These are phyloP conservation scores for Coptodon rendalli DNA, from an alignment of 2,113 vertebrate species.

Conservation along the genomic window DNA sequence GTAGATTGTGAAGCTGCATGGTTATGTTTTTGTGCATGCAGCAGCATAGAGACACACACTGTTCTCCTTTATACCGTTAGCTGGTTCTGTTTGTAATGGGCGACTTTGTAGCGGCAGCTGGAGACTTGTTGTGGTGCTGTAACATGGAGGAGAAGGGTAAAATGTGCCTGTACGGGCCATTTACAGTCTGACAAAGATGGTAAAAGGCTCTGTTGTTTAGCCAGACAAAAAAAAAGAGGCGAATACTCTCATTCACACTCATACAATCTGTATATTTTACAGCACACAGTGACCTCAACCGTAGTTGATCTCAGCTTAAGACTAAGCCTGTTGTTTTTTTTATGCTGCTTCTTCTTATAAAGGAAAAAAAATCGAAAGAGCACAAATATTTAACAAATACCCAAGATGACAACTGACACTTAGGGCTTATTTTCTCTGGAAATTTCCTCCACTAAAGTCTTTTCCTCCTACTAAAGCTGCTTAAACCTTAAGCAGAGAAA, in stretches of 20 bases:
- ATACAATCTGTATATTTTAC: conserved; percentile 46
- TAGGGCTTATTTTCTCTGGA: conserved; percentile 15
- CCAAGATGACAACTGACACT: conserved; percentile 7
- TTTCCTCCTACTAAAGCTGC: conserved; percentile 34
- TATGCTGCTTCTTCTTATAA: conserved; percentile 41
- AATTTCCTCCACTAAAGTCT: not conserved
- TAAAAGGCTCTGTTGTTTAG: not conserved
- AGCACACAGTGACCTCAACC: conserved; percentile 61
- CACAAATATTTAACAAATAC: conserved; percentile 49
- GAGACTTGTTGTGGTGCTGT: conserved; percentile 54
- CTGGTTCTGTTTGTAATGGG: conserved; percentile 18
- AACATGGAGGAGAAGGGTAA: not conserved
- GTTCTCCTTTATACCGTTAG: conserved; percentile 39
- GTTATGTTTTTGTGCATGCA: conserved; percentile 43
- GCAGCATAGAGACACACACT: conserved; percentile 46
- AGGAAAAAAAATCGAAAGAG: conserved; percentile 2
- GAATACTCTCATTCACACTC: conserved; percentile 8
- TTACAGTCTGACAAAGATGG: not conserved
- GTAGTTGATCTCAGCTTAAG: conserved; percentile 47
- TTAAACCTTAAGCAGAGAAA: conserved; percentile 25
- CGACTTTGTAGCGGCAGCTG: conserved; percentile 39
- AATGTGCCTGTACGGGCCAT: conserved; percentile 14
- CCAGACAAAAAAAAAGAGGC: not conserved
- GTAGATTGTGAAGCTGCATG: conserved; percentile 52
- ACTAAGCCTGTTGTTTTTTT: conserved; percentile 44